A percentile compares a stretch with the other conserved stretches of the same genome.
These are phyloP conservation scores for Apostichopus parvimensis DNA, from an alignment of 35 echinoderm and acorn worm genomes.

Conservation along the genomic window DNA sequence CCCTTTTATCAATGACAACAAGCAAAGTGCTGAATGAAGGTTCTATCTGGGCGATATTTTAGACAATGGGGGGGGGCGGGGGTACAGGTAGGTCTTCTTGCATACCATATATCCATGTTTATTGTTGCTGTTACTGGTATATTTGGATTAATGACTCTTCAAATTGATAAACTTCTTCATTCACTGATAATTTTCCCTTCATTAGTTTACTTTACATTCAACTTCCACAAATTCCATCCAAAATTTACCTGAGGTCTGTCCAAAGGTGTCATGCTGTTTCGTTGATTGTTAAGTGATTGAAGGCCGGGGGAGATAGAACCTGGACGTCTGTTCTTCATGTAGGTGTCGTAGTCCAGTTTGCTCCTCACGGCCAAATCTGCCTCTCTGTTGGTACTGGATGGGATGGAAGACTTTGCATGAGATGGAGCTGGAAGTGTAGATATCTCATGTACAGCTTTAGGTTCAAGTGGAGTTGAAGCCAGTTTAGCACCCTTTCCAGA, in stretches of 20 bases:
- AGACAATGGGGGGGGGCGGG: not conserved
- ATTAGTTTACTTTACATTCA: too few relatives aligned
- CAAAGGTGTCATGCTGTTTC: not conserved
- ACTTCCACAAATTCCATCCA: too few relatives aligned
- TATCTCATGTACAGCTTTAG: not conserved
- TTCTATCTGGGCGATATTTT: not conserved
- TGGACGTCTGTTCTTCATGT: slow-evolving; percentile 86
- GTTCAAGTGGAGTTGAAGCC: not conserved
- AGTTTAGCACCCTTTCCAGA: not conserved
- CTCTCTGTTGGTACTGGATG: not conserved
- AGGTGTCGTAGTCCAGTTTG: slow-evolving; percentile 86
- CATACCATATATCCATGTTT: too few relatives aligned
- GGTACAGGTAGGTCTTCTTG: not conserved
- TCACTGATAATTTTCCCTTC: too few relatives aligned
- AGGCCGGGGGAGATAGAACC: slow-evolving; percentile 76
- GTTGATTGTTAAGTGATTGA: not conserved
- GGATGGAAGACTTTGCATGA: not conserved
- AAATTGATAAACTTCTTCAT: too few relatives aligned
- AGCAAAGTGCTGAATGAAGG: too few relatives aligned
- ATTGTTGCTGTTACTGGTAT: too few relatives aligned
- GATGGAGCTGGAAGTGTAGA: not conserved
- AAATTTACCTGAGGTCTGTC: not conserved
- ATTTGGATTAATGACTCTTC: too few relatives aligned
- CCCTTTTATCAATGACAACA: too few relatives aligned
- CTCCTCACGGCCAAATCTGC: not conserved